Evolutionary conservation across 2,113 vertebrate genomes (phyloP).

Genomic region (Trogon melanurus): DNA sequence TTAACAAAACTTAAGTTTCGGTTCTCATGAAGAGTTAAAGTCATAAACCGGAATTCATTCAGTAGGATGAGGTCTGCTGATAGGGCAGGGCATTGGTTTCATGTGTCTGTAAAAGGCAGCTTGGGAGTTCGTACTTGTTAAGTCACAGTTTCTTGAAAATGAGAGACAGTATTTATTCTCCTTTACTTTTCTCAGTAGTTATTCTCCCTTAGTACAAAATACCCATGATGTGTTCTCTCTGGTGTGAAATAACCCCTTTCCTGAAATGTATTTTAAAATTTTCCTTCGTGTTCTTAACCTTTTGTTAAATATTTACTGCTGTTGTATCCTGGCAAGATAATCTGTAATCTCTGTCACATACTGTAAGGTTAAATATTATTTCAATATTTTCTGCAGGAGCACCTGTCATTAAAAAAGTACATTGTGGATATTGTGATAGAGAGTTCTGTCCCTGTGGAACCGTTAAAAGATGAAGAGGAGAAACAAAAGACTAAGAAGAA

Average conservation of each 20-base stretch:
- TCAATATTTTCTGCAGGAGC: slow-evolving; percentile 82
- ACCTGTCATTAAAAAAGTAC: slow-evolving; percentile 97
- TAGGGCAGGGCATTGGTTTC: background rate
- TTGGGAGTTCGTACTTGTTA: slow-evolving; percentile 2
- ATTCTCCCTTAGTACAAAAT: background rate
- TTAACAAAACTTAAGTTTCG: background rate
- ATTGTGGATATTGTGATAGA: slow-evolving; percentile 92
- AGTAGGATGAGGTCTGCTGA: background rate
- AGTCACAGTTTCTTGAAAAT: background rate
- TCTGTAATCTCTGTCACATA: background rate
- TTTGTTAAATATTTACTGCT: background rate
- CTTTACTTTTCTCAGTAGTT: background rate
- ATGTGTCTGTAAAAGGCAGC: slow-evolving; percentile 6
- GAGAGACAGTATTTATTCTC: background rate
- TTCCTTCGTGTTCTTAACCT: background rate
- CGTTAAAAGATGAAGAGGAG: slow-evolving; percentile 89
- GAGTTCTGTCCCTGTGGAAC: slow-evolving; percentile 82
- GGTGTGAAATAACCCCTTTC: background rate
- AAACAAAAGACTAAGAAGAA: slow-evolving; percentile 93
- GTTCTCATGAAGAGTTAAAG: background rate
- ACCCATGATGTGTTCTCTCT: background rate
- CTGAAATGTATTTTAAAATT: background rate
- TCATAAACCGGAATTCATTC: background rate
- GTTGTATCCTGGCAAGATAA: background rate
- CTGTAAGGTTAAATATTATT: background rate